Base-by-base conservation (phyloP, 1,140 invertebrate genomes). In the Procambarus clarkii region DNA sequence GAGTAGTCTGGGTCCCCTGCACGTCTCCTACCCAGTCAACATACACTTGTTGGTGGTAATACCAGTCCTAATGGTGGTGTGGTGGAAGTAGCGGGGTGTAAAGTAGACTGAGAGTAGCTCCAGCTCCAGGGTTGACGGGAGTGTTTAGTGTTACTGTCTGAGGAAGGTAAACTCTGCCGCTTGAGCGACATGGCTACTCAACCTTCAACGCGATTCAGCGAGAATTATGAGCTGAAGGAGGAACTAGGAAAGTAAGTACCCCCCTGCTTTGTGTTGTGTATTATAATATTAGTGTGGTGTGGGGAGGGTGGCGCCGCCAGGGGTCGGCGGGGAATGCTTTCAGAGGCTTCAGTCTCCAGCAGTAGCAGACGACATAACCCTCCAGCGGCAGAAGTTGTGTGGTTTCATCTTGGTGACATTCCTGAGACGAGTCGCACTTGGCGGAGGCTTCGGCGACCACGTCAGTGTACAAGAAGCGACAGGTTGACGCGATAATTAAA, bases 211-310 rank as follows among this genome's bases (percentile, higher is more conserved):
- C 95, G 96, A 94, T 99, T 99, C 96, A 99, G 98, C 95, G 99
- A 99, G 95, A 99, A 99, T 95, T 99, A 99, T 95, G 99, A 99
- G 94, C 97, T 99, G 93, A 99, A 99, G 96, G 99, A 99, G 95
- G 99, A 99, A 96, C 96, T 99, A 94, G 99, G 99, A 95, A 99
- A 99, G 98, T 99, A 97, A 97, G 98, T 98, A 95, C 71, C 1
- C n/a, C n/a, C 21, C 7, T 74, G n/a, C 8, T 9, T 24, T 9
- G 3, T 71, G 21, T 71, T 34, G 5, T 34, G 34, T 34, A 34
- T 34, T 34, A 34, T 34, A 34, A 34, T 34, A 34, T 34, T 34
- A 34, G 34, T 34, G 34, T 34, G 34, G 34, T 34, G 34, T 34
- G 34, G 34, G 34, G 34, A 34, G 34, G 34, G 34, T 34, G 34